These are phyloP conservation scores for Podargus strigoides DNA, from an alignment of 2,797 vertebrate species.

Conservation along the genomic window DNA sequence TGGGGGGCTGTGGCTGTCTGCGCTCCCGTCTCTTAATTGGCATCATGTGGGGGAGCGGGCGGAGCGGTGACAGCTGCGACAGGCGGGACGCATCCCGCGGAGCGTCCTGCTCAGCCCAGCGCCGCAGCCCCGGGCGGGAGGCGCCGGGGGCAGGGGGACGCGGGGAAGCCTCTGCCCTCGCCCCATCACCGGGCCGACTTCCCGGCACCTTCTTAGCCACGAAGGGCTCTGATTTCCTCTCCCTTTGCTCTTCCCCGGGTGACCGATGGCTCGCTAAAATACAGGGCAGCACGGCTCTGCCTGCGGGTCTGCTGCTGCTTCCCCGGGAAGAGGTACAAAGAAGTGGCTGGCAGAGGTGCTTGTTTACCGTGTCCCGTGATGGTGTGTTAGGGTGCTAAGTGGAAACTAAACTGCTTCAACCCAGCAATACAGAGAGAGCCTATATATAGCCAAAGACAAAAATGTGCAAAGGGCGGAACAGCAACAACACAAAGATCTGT, in stretches of 20 bases:
- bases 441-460: neutral
- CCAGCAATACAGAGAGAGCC: neutral
- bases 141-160: neutral
- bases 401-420: neutral
- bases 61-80: conserved; percentile 32
- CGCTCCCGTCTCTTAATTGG: conserved; percentile 22
- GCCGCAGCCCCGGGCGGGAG: neutral
- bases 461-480: neutral
- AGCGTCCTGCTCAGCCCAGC: neutral
- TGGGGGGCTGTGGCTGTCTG: neutral
- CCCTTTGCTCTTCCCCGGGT: neutral
- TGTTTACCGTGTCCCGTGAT: neutral
- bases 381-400: neutral
- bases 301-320: neutral
- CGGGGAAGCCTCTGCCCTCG: neutral
- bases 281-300: neutral
- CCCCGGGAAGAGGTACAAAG: neutral
- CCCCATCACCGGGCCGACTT: neutral
- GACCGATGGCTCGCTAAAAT: fast-evolving
- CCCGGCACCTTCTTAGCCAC: neutral
- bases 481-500: neutral
- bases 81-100: neutral
- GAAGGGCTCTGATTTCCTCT: neutral
- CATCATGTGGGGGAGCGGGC: conserved; percentile 11
- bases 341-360: neutral